phyloP scores from a whole-genome alignment of 2,888 invertebrate genomes.

The Margaritifera margaritifera region DNA sequence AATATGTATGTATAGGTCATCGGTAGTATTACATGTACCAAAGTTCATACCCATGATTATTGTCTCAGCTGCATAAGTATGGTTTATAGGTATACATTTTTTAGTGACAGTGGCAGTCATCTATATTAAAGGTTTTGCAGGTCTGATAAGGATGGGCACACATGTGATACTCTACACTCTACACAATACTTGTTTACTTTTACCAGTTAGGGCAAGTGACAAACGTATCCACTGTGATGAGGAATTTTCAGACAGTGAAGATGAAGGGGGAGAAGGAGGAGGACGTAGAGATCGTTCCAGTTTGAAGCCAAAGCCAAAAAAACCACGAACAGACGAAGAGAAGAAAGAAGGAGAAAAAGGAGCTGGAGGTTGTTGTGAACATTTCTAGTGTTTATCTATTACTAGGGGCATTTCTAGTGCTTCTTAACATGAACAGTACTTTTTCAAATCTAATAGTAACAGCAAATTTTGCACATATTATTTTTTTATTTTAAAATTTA shows the following conservation, averaged over 20 bases:
- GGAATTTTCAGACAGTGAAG: constrained; percentile 87
- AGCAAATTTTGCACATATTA: no score
- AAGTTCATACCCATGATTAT: no score
- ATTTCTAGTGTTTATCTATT: neutral
- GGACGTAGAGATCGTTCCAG: constrained; percentile 60
- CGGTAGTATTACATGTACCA: no score
- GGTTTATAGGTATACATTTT: no score
- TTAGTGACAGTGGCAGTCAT: no score
- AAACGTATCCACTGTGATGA: constrained; percentile 96
- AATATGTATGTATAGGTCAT: no score
- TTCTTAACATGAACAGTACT: no score
- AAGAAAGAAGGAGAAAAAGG: constrained; percentile 47
- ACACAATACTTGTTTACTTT: neutral
- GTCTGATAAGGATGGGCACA: neutral
- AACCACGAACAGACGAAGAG: constrained; percentile 55
- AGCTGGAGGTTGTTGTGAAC: constrained; percentile 44
- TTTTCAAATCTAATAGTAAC: no score
- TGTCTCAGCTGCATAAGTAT: no score
- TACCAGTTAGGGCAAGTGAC: constrained; percentile 78
- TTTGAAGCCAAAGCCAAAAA: constrained; percentile 63
- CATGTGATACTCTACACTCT: neutral
- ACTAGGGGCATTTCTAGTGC: neutral
- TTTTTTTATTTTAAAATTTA: no score
- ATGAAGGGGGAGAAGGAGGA: constrained; percentile 80
- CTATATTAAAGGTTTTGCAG: no score